phyloP scores from a whole-genome alignment of 2,797 vertebrate genomes.

The Salmo trutta region DNA sequence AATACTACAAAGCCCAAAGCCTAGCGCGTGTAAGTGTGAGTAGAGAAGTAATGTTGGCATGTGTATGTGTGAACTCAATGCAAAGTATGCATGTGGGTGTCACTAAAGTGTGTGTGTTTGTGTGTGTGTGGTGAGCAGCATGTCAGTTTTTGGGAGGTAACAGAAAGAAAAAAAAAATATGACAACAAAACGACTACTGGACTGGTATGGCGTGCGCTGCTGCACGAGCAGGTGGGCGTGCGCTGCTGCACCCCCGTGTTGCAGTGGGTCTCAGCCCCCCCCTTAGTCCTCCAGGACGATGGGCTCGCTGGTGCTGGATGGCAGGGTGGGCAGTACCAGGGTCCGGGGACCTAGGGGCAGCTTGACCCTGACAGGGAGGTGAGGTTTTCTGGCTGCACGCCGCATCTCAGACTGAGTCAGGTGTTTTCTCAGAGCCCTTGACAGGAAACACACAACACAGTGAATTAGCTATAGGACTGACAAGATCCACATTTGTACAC shows the following conservation, averaged over 20 bases:
- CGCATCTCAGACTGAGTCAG: constrained; percentile 91
- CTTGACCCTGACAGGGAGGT: constrained; percentile 88
- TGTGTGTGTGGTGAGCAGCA: constrained; percentile 31
- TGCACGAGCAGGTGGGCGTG: constrained; percentile 24
- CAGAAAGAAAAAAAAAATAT: constrained; percentile 46
- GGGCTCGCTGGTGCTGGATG: constrained; percentile 90
- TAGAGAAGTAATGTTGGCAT: constrained; percentile 17
- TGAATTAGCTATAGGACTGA: no score
- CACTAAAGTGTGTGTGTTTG: constrained; percentile 15
- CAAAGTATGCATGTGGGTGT: no score
- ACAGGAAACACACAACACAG: not conserved
- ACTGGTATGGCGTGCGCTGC: constrained; percentile 55
- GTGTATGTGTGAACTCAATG: not conserved
- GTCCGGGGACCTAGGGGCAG: constrained; percentile 77
- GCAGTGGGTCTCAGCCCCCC: constrained; percentile 13
- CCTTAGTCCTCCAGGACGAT: constrained; percentile 89
- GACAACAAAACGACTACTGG: constrained; percentile 54
- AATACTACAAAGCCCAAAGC: constrained; percentile 59
- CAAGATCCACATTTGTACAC: no score
- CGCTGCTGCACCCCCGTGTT: not conserved
- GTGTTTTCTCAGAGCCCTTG: constrained; percentile 89
- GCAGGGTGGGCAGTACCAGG: constrained; percentile 75
- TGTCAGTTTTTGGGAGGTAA: constrained; percentile 50
- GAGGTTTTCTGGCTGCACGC: constrained; percentile 88
- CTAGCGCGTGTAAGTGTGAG: constrained; percentile 33